Evolutionary conservation across 2,888 invertebrate genomes (phyloP).

Genomic region (Eulithis testata): DNA sequence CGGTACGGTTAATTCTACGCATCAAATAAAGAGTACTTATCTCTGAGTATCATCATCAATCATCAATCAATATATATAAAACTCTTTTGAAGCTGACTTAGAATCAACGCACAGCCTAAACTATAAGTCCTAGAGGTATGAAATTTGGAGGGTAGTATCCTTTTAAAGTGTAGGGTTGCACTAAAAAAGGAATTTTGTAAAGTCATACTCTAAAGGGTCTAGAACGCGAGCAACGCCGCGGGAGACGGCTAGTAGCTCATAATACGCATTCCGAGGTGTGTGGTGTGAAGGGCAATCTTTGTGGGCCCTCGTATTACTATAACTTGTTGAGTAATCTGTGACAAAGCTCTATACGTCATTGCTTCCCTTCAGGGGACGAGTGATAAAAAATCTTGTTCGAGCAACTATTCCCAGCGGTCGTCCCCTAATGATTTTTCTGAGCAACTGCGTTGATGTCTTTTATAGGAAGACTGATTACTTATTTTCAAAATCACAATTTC

Average conservation of each 20-base stretch:
- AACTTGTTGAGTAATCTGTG: slow-evolving; percentile 18
- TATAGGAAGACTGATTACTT: neutral
- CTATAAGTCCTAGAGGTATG: no score
- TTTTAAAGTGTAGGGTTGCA: no score
- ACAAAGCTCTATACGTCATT: slow-evolving; percentile 11
- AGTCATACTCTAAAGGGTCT: no score
- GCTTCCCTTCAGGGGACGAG: slow-evolving; percentile 21
- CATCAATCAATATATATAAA: no score
- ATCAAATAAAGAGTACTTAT: neutral
- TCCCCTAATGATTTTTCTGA: slow-evolving; percentile 11
- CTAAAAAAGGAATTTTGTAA: no score
- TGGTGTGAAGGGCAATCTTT: slow-evolving; percentile 13
- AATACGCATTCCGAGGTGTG: slow-evolving; percentile 19
- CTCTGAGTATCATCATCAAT: no score
- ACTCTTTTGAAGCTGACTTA: no score
- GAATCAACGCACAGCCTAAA: no score
- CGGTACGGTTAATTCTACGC: neutral
- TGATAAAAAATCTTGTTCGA: slow-evolving; percentile 28
- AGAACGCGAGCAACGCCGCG: no score
- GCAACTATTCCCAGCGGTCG: slow-evolving; percentile 24
- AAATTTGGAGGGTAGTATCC: no score
- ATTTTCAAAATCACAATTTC: no score
- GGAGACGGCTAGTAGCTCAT: no score
- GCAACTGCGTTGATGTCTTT: slow-evolving; percentile 5
- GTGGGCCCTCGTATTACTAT: slow-evolving; percentile 1